Base-by-base conservation (phyloP, 2,113 vertebrate species). In the Atrichornis clamosus region DNA sequence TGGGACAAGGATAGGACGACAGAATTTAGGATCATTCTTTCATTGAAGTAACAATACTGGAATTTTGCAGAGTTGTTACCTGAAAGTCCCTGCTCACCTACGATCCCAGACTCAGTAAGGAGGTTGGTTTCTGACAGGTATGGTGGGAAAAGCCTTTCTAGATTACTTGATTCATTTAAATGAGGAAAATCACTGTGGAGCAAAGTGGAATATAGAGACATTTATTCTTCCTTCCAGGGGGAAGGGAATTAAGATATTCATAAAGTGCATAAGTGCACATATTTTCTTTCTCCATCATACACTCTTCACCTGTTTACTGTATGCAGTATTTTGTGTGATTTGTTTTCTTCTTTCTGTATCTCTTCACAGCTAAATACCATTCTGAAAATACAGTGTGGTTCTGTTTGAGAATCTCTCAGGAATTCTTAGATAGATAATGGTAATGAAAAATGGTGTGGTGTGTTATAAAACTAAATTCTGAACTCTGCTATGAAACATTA, bases 381-480 rank as follows among this genome's bases (percentile, higher is more conserved):
- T 69, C 87, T 95, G 84, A 56, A 95, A 96, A 93, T 78, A 86
- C 52, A 80, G 79, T 84, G 75, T 80, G 91, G 67, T 68, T 95
- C 63, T 49, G 21, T 55, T 67, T 65, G 85, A 89, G 64, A 75
- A 70, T 94, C 81, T 90, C 58, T 50, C 68, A 47, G 52, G 86
- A 94, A 37, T 94, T 95, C 44, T 62, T 73, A 49, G 37, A 27
- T 39, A 59, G n/a, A 46, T 64, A 93, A 37, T 70, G 52, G 74
- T 72, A 93, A 77, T 91, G 85, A 89, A 93, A 96, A 92, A 73
- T 79, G 26, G 35, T 74, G 7, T 4, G 24, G 50, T 84, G 33
- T 69, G 63, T 91, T 95, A 72, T 32, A 42, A 92, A 96, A 92
- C 85, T 90, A 46, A 95, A 93, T 88, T 94, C 87, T 87, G 86